Conservation (phyloP, 2,797 vertebrate genomes). For the Poeciliopsis gracilis region DNA sequence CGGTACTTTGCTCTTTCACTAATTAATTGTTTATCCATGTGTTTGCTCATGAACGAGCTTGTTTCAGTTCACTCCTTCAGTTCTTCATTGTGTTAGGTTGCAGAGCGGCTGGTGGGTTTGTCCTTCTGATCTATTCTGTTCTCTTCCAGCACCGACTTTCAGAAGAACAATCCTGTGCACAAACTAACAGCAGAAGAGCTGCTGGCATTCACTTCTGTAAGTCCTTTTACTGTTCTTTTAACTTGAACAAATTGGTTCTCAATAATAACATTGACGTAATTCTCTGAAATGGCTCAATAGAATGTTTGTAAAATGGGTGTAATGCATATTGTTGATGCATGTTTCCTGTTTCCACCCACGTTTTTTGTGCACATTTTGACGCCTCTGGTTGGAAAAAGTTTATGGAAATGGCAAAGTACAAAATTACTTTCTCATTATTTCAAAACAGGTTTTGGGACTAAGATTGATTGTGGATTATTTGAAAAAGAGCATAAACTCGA, state of each 20-base stretch:
- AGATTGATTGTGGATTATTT: too few species aligned
- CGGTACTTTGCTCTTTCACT: neutral
- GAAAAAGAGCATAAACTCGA: too few species aligned
- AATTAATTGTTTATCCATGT: neutral
- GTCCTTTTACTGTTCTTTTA: constrained; percentile 48
- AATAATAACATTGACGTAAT: neutral
- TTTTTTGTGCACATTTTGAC: too few species aligned
- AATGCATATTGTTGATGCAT: too few species aligned
- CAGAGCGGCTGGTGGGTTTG: neutral
- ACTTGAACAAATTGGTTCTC: neutral
- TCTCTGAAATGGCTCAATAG: neutral
- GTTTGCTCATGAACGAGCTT: neutral
- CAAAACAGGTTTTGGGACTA: too few species aligned
- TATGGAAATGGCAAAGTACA: too few species aligned
- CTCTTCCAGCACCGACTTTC: constrained; percentile 89
- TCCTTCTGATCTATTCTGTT: constrained; percentile 20
- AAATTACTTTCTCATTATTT: too few species aligned
- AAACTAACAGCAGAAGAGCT: constrained; percentile 94
- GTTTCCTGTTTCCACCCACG: too few species aligned
- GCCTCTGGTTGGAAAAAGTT: too few species aligned
- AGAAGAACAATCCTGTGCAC: constrained; percentile 95
- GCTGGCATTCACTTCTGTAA: constrained; percentile 93
- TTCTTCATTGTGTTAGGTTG: neutral
- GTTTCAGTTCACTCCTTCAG: neutral
- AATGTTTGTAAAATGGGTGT: neutral